Base-by-base conservation (phyloP, 2,797 vertebrate species). In the Zenarchopterus dispar region DNA sequence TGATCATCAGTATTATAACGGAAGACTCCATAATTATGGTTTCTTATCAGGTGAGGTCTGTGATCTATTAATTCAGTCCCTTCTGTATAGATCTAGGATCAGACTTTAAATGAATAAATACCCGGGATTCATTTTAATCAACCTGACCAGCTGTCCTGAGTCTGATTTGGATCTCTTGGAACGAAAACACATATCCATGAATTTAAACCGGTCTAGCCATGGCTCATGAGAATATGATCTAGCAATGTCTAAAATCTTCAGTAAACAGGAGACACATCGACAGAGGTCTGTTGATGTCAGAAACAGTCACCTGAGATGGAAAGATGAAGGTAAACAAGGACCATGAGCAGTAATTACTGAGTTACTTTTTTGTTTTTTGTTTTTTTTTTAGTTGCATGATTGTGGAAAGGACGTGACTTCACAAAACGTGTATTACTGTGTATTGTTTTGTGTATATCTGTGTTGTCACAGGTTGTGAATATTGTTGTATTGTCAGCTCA, bases 281-380 rank as follows among this genome's bases (percentile, higher is more conserved):
- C 60, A 70, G 66, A 9, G 16, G 10, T 2, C n/a, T 21, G 44
- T 44, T 73, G 62, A 79, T 78, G 76, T 80, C 70, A 70, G 41
- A 67, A 66, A 71, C 72, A 75, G 81, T 84, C 63, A 82, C 64
- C 78, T 67, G 62, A 82, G 82, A 78, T 47, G 59, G 45, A 72
- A 69, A 63, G 68, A 54, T 70, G 66, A 70, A 67, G 75, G 77
- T 81, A 79, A 90, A 87, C 79, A 61, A 63, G 58, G 66, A 26
- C 31, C 31, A 11, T 62, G 55, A 8, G 48, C n/a, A n/a, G n/a
- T n/a, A n/a, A n/a, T 28, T 28, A 28, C 28, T 24, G 24, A 24
- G 24, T 2, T 2, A 5, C 24, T 24, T n/a, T n/a, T n/a, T n/a
- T n/a, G n/a, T n/a, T n/a, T n/a, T n/a, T n/a, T n/a, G n/a, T n/a